phyloP scores from a whole-genome alignment of 2,113 vertebrate species.

The Crypturellus undulatus region DNA sequence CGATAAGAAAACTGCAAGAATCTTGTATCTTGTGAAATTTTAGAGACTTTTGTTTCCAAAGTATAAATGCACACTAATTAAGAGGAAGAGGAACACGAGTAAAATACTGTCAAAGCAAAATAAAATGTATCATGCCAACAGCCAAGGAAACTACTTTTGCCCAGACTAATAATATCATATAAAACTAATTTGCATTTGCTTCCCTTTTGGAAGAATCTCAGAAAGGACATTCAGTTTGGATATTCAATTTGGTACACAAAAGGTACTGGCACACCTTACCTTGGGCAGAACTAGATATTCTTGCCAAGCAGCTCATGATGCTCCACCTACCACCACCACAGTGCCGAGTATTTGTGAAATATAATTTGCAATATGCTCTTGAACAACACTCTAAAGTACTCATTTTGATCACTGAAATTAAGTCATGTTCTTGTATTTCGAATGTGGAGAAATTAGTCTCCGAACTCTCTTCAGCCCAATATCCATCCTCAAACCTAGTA shows the following conservation, averaged over 20 bases:
- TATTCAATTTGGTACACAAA: not conserved
- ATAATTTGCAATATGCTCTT: not conserved
- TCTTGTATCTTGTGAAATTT: not conserved
- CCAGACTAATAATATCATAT: not conserved
- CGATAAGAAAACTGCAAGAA: slow-evolving; percentile 17
- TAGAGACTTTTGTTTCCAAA: not conserved
- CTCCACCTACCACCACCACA: not conserved
- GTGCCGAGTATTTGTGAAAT: not conserved
- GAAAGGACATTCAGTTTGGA: not conserved
- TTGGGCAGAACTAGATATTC: not conserved
- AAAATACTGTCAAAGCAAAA: slow-evolving; percentile 1
- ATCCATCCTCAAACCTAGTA: not conserved
- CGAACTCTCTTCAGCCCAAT: not conserved
- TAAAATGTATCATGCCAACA: not conserved
- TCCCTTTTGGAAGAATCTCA: not conserved
- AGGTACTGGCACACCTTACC: not conserved
- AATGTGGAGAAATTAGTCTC: not conserved
- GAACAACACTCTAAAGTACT: not conserved
- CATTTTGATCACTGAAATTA: not conserved
- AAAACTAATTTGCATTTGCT: not conserved
- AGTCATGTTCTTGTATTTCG: not conserved
- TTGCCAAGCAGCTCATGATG: not conserved
- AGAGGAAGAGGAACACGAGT: not conserved
- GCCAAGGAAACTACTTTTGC: not conserved
- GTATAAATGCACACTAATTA: not conserved